Conservation (phyloP, 2,797 vertebrate genomes). For the Gobionotothen gibberifrons region DNA sequence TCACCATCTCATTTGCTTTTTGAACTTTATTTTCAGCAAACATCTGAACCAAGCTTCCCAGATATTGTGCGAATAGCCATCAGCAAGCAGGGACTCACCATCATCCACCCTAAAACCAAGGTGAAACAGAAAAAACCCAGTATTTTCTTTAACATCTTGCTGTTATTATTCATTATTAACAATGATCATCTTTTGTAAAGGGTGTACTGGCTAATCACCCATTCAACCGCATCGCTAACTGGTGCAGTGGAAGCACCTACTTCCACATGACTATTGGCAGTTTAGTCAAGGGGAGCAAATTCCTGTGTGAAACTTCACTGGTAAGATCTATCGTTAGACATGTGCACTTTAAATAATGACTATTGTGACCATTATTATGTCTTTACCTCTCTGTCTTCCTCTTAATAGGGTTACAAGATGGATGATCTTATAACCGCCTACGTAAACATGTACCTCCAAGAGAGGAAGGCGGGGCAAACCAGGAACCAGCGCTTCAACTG, state of each 20-base stretch:
- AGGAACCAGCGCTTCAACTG: slow-evolving; percentile 72
- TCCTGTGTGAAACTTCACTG: slow-evolving; percentile 97
- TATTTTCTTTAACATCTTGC: background rate
- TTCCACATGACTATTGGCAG: slow-evolving; percentile 96
- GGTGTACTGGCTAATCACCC: slow-evolving; percentile 89
- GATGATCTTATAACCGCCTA: slow-evolving; percentile 97
- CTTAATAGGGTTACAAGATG: slow-evolving; percentile 96
- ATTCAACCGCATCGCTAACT: slow-evolving; percentile 93
- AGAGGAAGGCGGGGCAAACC: slow-evolving; percentile 74
- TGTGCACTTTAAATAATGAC: background rate
- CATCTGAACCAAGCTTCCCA: slow-evolving; percentile 90
- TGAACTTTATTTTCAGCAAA: slow-evolving; percentile 86
- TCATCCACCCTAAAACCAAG: slow-evolving; percentile 96
- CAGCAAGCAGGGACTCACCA: slow-evolving; percentile 91
- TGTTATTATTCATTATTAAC: background rate
- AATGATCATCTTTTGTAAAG: slow-evolving; percentile 73
- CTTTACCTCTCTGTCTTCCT: slow-evolving; percentile 31
- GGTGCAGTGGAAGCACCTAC: slow-evolving; percentile 98
- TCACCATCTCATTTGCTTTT: slow-evolving; percentile 1
- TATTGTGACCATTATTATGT: background rate
- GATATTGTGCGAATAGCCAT: slow-evolving; percentile 93
- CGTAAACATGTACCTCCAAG: slow-evolving; percentile 85
- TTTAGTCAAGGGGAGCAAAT: slow-evolving; percentile 90
- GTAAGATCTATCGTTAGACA: slow-evolving; percentile 80
- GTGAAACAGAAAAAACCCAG: slow-evolving; percentile 68